These are phyloP conservation scores for Ibycter americanus DNA, from an alignment of 2,797 vertebrate species.

Conservation along the genomic window DNA sequence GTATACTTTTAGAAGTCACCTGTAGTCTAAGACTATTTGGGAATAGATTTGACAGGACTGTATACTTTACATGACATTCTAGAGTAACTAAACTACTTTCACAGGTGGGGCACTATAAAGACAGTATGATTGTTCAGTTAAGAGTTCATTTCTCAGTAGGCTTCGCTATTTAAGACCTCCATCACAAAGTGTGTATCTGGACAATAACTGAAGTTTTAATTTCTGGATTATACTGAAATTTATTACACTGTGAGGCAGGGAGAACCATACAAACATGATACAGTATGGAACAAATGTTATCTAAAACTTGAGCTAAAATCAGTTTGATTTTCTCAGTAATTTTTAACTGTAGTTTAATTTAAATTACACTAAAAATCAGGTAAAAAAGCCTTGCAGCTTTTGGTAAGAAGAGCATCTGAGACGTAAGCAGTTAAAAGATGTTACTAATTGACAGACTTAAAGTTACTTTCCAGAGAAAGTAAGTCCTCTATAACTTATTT, in stretches of 20 bases:
- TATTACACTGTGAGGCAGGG: neutral
- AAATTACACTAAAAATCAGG: neutral
- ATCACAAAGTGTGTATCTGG: neutral
- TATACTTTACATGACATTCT: neutral
- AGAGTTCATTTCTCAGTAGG: neutral
- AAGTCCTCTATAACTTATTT: neutral
- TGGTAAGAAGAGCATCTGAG: neutral
- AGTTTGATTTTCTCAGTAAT: neutral
- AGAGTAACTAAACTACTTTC: neutral
- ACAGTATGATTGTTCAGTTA: neutral
- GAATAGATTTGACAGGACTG: neutral
- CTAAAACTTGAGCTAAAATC: neutral
- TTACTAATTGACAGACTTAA: neutral
- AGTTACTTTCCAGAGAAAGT: neutral
- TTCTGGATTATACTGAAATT: neutral
- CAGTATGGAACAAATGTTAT: neutral
- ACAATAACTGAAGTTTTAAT: neutral
- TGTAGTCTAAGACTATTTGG: neutral
- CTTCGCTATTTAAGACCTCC: neutral
- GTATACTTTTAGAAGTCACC: neutral
- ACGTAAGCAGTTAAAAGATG: neutral
- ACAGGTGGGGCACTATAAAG: neutral
- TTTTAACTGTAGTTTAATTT: neutral
- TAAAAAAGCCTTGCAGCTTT: neutral
- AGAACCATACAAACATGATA: neutral